Evolutionary conservation across 2,888 invertebrate species (phyloP), one percentile per base, ranked within the genome.

Genomic region (Mythimna pallens): DNA sequence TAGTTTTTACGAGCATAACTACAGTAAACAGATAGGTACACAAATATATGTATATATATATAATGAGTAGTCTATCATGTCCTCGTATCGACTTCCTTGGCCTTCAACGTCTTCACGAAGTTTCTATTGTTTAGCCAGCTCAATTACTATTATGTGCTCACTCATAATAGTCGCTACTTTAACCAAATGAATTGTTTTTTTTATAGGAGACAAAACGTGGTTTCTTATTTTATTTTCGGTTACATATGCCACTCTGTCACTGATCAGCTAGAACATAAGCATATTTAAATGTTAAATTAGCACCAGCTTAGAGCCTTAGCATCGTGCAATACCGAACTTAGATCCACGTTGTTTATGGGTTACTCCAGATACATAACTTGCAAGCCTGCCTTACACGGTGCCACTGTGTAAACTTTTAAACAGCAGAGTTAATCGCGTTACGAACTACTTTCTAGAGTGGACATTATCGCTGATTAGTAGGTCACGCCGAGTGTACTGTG

Each of bases 381-480:
- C 14, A 43, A 54, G 36, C 30, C 17, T 25, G 52, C 9, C 43
- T 58, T 34, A 47, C 52, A 54, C 36, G 54, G 7, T 30, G 25
- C 36, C 22, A 30, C 36, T 40, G 14, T 20, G 22, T 52, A 20
- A 65, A 36, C 20, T 61, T 8, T 30, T 34, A 54, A 52, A 43
- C n/a, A 36, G n/a, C 14, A 12, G 22, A 67, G 17, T 47, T 77
- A 69, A 69, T 57, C 17, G 40, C 25, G 25, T 57, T 52, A 52
- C 8, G 57, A 57, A 40, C 55, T 43, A 34, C 61, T 69, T 50
- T 14, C 34, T 57, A 43, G 22, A 58, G 43, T 52, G 34, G 57
- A 57, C n/a, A 43, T 76, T 61, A 52, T n/a, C 30, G 62, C 55
- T 76, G 50, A 76, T 43, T 64, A 70, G 43, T 78, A 64, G 78